phyloP scores from a whole-genome alignment of 2,113 vertebrate genomes.

The Ifrita kowaldi region DNA sequence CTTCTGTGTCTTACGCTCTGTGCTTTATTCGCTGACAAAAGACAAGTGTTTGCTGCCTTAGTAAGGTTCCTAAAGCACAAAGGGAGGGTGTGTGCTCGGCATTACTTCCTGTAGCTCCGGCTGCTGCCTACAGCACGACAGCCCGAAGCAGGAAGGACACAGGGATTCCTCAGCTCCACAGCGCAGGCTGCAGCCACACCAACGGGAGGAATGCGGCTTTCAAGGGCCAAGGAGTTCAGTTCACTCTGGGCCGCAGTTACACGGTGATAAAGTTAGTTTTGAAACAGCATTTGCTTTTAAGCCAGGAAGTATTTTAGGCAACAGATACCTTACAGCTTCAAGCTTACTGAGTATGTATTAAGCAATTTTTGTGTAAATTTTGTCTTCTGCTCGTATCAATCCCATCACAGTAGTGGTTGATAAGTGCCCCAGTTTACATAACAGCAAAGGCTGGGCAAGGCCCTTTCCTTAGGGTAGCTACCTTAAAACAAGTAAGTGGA shows the following conservation, averaged over 20 bases:
- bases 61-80: slow-evolving; percentile 34
- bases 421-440: not conserved
- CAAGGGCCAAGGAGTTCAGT: not conserved
- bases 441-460: not conserved
- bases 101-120: not conserved
- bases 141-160: not conserved
- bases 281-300: not conserved
- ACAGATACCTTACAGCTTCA: not conserved
- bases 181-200: not conserved
- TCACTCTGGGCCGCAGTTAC: not conserved
- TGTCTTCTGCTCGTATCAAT: not conserved
- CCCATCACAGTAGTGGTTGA: not conserved
- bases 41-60: slow-evolving; percentile 12
- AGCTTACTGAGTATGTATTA: not conserved
- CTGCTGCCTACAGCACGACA: not conserved
- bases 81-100: slow-evolving; percentile 2
- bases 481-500: not conserved
- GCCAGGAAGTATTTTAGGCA: not conserved
- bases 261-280: not conserved
- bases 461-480: not conserved
- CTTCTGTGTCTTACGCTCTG: not conserved
- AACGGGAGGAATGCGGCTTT: not conserved
- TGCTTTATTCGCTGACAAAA: slow-evolving; percentile 11
- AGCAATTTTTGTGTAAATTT: not conserved
- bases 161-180: not conserved